Conservation (phyloP, 2,888 invertebrate genomes). For the Rhamnusium bicolor region DNA sequence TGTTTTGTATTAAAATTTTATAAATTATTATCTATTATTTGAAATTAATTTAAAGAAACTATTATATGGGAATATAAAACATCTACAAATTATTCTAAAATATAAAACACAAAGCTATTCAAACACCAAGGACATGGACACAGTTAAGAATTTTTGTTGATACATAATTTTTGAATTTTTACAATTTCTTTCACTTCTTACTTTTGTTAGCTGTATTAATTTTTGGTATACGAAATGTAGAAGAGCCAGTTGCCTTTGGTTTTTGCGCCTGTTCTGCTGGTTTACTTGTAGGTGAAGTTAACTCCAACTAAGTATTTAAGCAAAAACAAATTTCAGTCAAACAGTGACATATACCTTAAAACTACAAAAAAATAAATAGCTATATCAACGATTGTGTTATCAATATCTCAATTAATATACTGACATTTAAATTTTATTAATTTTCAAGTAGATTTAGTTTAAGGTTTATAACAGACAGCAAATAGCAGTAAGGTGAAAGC, state of each 20-base stretch:
- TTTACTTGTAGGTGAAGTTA: constrained; percentile 17
- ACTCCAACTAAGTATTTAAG: constrained; percentile 29
- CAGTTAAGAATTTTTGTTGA: background rate
- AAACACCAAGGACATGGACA: background rate
- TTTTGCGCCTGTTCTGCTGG: constrained; percentile 15
- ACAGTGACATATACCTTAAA: background rate
- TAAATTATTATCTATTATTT: background rate
- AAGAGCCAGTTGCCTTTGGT: constrained; percentile 16
- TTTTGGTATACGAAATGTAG: constrained; percentile 37
- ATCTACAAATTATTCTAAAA: constrained; percentile 5
- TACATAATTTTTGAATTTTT: background rate
- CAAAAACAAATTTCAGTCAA: constrained; percentile 33
- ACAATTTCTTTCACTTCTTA: constrained; percentile 15
- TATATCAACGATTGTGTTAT: too few species aligned
- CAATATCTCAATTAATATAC: too few species aligned
- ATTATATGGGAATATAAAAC: background rate
- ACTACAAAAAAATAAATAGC: background rate
- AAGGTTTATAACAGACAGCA: background rate
- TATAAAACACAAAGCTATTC: background rate
- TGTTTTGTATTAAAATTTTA: background rate
- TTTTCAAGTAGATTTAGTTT: constrained; percentile 1
- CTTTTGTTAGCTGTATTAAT: constrained; percentile 35
- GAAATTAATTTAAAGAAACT: background rate
- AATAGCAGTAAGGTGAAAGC: background rate
- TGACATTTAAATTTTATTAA: too few species aligned